A percentile compares a stretch with the other conserved stretches of the same genome.
Evolutionary conservation across 2,888 invertebrate genomes (phyloP).

Genomic region (Acronicta aceris): DNA sequence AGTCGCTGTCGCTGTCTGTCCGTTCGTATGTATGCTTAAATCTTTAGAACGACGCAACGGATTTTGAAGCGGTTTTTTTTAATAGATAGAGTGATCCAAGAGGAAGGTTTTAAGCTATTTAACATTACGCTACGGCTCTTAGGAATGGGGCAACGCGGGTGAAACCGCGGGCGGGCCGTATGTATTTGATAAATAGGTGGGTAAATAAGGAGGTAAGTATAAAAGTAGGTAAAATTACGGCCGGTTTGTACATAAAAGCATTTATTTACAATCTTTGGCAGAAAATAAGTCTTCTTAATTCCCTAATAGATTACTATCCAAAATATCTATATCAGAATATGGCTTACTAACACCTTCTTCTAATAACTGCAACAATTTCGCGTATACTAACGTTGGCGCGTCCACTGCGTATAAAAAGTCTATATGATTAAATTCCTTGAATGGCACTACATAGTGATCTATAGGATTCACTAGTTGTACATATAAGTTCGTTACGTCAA

Average conservation of each 20-base stretch:
- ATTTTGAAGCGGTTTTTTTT: too few relatives aligned
- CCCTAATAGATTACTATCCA: slow-evolving; percentile 22
- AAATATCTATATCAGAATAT: slow-evolving; percentile 19
- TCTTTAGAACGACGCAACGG: too few relatives aligned
- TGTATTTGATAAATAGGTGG: too few relatives aligned
- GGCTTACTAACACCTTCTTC: slow-evolving; percentile 69
- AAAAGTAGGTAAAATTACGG: slow-evolving; percentile 10
- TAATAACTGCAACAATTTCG: slow-evolving; percentile 82
- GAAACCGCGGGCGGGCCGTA: too few relatives aligned
- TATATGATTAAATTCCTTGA: slow-evolving; percentile 92
- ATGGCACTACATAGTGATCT: slow-evolving; percentile 90
- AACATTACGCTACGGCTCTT: too few relatives aligned
- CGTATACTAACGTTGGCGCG: slow-evolving; percentile 90
- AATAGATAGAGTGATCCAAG: too few relatives aligned
- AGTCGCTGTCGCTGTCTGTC: too few relatives aligned
- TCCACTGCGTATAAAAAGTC: slow-evolving; percentile 92
- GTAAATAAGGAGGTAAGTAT: neutral
- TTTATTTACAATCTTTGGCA: slow-evolving; percentile 11
- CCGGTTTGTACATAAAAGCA: neutral
- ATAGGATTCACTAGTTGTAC: slow-evolving; percentile 87
- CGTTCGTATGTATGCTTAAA: too few relatives aligned
- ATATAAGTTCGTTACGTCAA: slow-evolving; percentile 90
- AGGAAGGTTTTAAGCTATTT: too few relatives aligned
- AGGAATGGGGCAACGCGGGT: too few relatives aligned
- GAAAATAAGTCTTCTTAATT: neutral